These are phyloP conservation scores for Colaptes auratus DNA, from an alignment of 2,113 vertebrate genomes.

Conservation along the genomic window DNA sequence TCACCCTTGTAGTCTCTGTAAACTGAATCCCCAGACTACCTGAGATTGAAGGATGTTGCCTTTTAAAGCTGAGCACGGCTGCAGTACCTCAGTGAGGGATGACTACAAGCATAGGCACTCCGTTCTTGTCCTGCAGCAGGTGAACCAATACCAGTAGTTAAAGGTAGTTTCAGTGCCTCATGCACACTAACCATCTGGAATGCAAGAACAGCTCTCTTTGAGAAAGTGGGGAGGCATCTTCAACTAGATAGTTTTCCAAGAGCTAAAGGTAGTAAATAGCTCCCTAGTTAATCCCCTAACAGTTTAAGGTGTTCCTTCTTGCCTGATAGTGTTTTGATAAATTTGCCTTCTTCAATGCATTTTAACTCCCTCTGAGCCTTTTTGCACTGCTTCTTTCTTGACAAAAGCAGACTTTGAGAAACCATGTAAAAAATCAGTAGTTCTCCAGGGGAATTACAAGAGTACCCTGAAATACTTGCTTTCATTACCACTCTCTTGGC, in stretches of 20 bases:
- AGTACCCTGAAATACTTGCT: not conserved
- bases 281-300: not conserved
- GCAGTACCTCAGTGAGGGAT: not conserved
- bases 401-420: not conserved
- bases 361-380: not conserved
- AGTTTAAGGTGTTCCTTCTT: not conserved
- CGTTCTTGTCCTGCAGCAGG: not conserved
- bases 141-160: not conserved
- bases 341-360: not conserved
- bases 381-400: not conserved
- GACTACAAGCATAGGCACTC: accelerated
- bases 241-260: not conserved
- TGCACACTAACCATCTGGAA: not conserved
- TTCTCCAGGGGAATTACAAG: not conserved
- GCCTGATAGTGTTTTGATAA: not conserved
- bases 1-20: not conserved
- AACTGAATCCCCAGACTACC: not conserved
- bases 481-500: not conserved
- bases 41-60: not conserved
- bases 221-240: not conserved
- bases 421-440: not conserved
- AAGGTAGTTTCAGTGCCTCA: not conserved
- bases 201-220: not conserved
- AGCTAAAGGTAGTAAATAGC: not conserved
- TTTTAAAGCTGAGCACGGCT: not conserved